These are phyloP conservation scores for Anguilla megastoma DNA, from an alignment of 2,797 vertebrate genomes.

Conservation along the genomic window DNA sequence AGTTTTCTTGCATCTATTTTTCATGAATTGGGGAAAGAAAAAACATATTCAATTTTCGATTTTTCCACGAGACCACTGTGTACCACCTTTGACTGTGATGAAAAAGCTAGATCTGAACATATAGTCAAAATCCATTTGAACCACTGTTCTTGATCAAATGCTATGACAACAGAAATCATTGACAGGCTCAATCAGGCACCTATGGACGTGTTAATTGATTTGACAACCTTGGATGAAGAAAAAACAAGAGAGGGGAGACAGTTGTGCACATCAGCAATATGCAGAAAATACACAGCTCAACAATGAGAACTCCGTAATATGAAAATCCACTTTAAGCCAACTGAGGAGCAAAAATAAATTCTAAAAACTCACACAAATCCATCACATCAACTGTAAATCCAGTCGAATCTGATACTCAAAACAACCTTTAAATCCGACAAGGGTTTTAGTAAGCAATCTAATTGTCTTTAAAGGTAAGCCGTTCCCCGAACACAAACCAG, in stretches of 20 bases:
- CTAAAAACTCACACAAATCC: background rate
- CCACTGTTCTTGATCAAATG: background rate
- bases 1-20: background rate
- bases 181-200: background rate
- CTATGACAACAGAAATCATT: background rate
- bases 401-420: background rate
- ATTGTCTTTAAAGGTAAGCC: background rate
- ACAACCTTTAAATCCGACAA: background rate
- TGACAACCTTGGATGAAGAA: background rate
- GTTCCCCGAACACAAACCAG: slow-evolving; percentile 25
- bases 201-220: background rate
- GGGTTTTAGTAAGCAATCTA: slow-evolving; percentile 1
- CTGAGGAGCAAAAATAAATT: background rate
- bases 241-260: background rate
- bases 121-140: background rate
- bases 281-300: background rate
- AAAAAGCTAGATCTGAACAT: background rate
- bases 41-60: background rate
- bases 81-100: background rate
- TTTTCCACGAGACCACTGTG: background rate
- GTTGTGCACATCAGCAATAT: background rate
- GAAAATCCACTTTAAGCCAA: background rate
- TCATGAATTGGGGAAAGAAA: background rate
- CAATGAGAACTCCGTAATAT: background rate
- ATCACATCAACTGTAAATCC: background rate